phyloP scores from a whole-genome alignment of 2,888 invertebrate genomes.

The Clepsis dumicolana region DNA sequence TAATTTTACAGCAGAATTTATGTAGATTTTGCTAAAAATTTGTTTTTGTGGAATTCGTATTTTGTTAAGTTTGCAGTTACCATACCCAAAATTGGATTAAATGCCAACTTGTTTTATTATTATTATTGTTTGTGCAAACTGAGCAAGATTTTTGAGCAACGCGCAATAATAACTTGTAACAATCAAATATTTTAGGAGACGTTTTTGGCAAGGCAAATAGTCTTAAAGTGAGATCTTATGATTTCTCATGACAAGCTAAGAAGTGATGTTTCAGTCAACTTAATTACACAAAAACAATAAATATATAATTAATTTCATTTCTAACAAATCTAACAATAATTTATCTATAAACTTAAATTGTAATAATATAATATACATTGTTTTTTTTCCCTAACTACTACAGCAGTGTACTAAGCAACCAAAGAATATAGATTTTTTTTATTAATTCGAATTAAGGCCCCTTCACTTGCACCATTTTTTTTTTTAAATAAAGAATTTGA shows the following conservation, averaged over 20 bases:
- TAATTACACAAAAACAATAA: slow-evolving; percentile 55
- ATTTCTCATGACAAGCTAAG: slow-evolving; percentile 74
- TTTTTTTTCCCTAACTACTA: slow-evolving; percentile 21
- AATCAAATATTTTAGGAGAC: slow-evolving; percentile 50
- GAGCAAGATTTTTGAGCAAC: slow-evolving; percentile 62
- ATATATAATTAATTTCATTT: slow-evolving; percentile 50
- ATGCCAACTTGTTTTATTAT: background rate
- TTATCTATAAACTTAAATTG: slow-evolving; percentile 43
- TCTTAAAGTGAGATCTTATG: slow-evolving; percentile 80
- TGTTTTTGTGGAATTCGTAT: background rate
- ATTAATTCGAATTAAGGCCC: slow-evolving; percentile 27
- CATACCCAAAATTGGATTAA: background rate
- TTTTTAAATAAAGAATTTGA: background rate
- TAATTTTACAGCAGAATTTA: background rate
- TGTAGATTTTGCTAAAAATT: background rate
- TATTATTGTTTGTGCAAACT: slow-evolving; percentile 49
- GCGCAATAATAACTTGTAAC: slow-evolving; percentile 46
- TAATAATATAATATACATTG: slow-evolving; percentile 33
- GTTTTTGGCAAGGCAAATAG: slow-evolving; percentile 82
- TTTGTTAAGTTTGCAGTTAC: background rate
- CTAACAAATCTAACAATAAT: slow-evolving; percentile 49
- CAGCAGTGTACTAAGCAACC: slow-evolving; percentile 29
- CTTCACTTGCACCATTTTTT: slow-evolving; percentile 16
- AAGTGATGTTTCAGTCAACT: slow-evolving; percentile 65
- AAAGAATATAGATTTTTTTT: slow-evolving; percentile 9